Evolutionary conservation across 2,888 invertebrate genomes (phyloP).

Genomic region (Ornithoptera alexandrae): DNA sequence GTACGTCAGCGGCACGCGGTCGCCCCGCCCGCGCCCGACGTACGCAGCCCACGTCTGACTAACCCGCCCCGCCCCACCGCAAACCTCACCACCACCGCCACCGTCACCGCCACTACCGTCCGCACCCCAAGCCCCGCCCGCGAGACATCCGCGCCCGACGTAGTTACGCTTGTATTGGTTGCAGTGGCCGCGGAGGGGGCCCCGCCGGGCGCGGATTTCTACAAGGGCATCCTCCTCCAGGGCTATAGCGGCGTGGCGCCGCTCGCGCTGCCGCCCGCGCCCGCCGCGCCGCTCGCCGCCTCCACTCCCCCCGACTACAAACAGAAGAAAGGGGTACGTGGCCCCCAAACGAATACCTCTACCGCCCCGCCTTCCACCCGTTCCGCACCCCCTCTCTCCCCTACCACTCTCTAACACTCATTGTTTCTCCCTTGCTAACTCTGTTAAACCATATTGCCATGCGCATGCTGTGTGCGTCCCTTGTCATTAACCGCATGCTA

Average conservation of each 20-base stretch:
- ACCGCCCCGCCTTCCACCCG: slow-evolving; percentile 30
- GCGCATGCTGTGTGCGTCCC: not conserved
- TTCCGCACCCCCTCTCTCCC: slow-evolving; percentile 30
- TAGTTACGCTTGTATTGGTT: slow-evolving; percentile 73
- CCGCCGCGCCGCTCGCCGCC: slow-evolving; percentile 46
- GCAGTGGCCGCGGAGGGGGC: slow-evolving; percentile 91
- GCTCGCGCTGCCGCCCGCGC: slow-evolving; percentile 49
- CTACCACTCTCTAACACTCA: slow-evolving; percentile 39
- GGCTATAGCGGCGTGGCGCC: slow-evolving; percentile 71
- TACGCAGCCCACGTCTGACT: slow-evolving; percentile 44
- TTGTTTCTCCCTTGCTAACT: slow-evolving; percentile 41
- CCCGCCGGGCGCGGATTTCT: slow-evolving; percentile 91
- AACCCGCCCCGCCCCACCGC: slow-evolving; percentile 36
- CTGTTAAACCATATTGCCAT: slow-evolving; percentile 8
- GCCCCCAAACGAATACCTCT: slow-evolving; percentile 38
- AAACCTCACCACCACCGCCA: slow-evolving; percentile 35
- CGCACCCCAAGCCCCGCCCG: slow-evolving; percentile 36
- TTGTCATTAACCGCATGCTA: too few species aligned
- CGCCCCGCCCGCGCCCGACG: slow-evolving; percentile 63
- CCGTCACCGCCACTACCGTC: slow-evolving; percentile 38
- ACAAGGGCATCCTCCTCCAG: slow-evolving; percentile 91
- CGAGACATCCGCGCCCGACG: slow-evolving; percentile 67
- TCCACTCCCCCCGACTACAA: slow-evolving; percentile 68
- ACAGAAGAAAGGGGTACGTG: slow-evolving; percentile 78
- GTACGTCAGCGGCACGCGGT: slow-evolving; percentile 85